Evolutionary conservation across 2,888 invertebrate species (phyloP).

Genomic region (Tetrapedia diversipes): DNA sequence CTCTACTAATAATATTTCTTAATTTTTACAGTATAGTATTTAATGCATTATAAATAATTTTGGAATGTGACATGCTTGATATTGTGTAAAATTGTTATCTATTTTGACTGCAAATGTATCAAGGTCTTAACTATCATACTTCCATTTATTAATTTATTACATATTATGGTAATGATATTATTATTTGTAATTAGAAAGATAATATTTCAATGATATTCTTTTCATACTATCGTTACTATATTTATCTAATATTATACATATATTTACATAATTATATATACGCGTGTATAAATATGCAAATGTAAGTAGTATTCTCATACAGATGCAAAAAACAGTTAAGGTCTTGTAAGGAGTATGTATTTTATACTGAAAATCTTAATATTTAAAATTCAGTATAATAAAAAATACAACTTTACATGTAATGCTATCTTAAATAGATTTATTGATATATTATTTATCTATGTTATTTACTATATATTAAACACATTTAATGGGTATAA

Average conservation of each 20-base stretch:
- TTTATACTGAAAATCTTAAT: slow-evolving; percentile 62
- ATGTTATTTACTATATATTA: slow-evolving; percentile 70
- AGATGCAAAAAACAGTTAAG: slow-evolving; percentile 52
- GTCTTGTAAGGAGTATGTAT: slow-evolving; percentile 57
- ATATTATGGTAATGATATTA: slow-evolving; percentile 4
- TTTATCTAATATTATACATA: slow-evolving; percentile 17
- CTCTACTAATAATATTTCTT: slow-evolving; percentile 45
- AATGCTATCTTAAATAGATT: slow-evolving; percentile 69
- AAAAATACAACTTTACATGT: slow-evolving; percentile 69
- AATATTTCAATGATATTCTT: neutral
- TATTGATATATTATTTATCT: slow-evolving; percentile 69
- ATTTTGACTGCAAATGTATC: slow-evolving; percentile 36
- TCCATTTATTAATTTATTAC: slow-evolving; percentile 21
- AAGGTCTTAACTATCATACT: slow-evolving; percentile 44
- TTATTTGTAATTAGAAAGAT: slow-evolving; percentile 16
- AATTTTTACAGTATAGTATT: slow-evolving; percentile 46
- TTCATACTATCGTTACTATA: neutral
- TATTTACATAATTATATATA: slow-evolving; percentile 22
- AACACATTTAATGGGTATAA: slow-evolving; percentile 68
- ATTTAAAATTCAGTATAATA: slow-evolving; percentile 66
- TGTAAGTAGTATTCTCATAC: slow-evolving; percentile 12
- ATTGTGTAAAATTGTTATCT: slow-evolving; percentile 33
- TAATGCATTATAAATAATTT: slow-evolving; percentile 49
- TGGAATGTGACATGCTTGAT: slow-evolving; percentile 49
- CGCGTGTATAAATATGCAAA: slow-evolving; percentile 17